These are phyloP conservation scores for Labeo rohita DNA, from an alignment of 2,113 vertebrate genomes.

Conservation along the genomic window DNA sequence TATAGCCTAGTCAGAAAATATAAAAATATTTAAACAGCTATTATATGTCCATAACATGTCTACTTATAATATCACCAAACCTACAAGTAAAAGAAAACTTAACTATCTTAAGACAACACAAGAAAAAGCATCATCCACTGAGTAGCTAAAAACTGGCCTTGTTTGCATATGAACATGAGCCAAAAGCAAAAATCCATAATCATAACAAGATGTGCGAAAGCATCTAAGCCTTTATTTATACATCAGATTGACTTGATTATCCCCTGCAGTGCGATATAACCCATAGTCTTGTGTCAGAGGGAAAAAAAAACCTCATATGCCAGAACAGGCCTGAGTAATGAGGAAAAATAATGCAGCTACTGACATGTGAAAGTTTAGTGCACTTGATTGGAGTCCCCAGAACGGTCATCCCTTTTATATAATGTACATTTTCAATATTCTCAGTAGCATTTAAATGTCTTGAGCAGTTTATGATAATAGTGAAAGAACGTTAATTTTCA, in stretches of 20 bases:
- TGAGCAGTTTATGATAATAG: neutral
- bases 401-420: neutral
- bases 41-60: neutral
- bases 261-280: conserved; percentile 67
- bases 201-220: conserved; percentile 34
- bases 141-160: neutral
- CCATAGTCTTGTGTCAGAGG: neutral
- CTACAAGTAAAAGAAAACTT: neutral
- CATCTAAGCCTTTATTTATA: conserved; percentile 54
- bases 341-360: neutral
- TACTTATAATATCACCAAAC: neutral
- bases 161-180: neutral
- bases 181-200: conserved; percentile 4
- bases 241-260: conserved; percentile 72
- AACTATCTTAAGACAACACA: neutral
- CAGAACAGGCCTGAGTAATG: neutral
- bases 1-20: neutral
- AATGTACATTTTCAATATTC: neutral
- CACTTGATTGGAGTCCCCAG: neutral
- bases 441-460: conserved; percentile 12
- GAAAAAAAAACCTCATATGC: neutral
- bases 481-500: neutral
- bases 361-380: conserved; percentile 16
- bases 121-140: neutral
- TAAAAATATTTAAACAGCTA: neutral